These are phyloP conservation scores for Carassius carassius DNA, from an alignment of 2,113 vertebrate genomes.

Conservation along the genomic window DNA sequence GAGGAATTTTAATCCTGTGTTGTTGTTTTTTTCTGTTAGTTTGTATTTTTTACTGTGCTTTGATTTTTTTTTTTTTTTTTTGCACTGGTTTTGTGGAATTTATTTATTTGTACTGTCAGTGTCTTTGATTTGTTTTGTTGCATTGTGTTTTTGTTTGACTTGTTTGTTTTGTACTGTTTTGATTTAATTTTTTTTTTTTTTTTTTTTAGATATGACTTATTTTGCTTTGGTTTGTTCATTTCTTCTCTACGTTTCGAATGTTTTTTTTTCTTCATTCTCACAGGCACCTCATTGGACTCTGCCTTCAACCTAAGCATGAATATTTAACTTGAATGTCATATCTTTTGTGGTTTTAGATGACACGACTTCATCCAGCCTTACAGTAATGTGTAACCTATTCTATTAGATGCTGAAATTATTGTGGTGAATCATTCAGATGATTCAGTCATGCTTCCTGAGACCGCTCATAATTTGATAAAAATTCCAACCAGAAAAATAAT, in stretches of 20 bases:
- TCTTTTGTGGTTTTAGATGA: constrained; percentile 36
- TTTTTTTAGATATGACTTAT: neutral
- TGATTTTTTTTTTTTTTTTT: neutral
- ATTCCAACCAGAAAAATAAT: neutral
- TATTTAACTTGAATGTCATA: constrained; percentile 43
- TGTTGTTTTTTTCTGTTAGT: neutral
- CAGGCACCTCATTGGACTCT: neutral
- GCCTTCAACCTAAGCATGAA: constrained; percentile 43
- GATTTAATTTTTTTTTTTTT: neutral
- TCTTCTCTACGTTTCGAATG: neutral
- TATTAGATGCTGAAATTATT: constrained; percentile 19
- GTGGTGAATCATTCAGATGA: constrained; percentile 14
- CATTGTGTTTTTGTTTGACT: neutral
- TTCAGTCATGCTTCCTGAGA: neutral
- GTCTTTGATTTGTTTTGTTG: neutral
- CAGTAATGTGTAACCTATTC: constrained; percentile 36
- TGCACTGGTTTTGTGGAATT: neutral
- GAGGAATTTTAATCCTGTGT: neutral
- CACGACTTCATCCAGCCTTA: constrained; percentile 8
- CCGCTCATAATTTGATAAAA: neutral
- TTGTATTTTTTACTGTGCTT: neutral
- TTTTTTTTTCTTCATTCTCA: neutral
- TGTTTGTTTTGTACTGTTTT: too few relatives aligned
- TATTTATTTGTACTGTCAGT: neutral
- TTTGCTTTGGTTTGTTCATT: neutral